phyloP scores from a whole-genome alignment of 2,113 vertebrate species.

The Ginglymostoma cirratum region DNA sequence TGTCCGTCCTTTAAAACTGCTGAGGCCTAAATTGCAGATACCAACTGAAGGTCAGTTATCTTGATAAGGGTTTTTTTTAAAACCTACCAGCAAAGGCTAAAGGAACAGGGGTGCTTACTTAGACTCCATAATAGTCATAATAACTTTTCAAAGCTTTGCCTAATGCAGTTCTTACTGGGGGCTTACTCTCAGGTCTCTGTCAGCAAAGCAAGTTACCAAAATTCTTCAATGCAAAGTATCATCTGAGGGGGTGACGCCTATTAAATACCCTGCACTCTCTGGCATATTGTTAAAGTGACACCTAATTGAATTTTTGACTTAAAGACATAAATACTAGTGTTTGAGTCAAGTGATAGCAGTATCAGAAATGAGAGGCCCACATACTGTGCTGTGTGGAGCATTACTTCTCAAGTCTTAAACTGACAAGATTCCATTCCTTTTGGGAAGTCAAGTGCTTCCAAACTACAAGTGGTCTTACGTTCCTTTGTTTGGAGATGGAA shows the following conservation, averaged over 20 bases:
- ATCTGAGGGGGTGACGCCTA: background rate
- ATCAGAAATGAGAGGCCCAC: background rate
- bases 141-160: background rate
- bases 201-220: background rate
- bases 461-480: background rate
- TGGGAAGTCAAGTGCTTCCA: background rate
- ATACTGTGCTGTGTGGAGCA: background rate
- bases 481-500: background rate
- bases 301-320: background rate
- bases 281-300: background rate
- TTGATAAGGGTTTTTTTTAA: background rate
- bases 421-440: background rate
- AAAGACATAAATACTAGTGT: background rate
- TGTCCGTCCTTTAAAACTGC: background rate
- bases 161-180: too few relatives aligned
- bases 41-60: background rate
- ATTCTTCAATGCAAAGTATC: too few relatives aligned
- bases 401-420: background rate
- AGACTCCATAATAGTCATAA: background rate
- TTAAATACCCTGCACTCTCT: background rate
- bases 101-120: background rate
- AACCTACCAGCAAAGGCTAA: background rate
- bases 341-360: background rate
- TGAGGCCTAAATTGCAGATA: background rate
- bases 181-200: background rate